phyloP scores from a whole-genome alignment of 1,140 invertebrate species.

The Homalodisca vitripennis region DNA sequence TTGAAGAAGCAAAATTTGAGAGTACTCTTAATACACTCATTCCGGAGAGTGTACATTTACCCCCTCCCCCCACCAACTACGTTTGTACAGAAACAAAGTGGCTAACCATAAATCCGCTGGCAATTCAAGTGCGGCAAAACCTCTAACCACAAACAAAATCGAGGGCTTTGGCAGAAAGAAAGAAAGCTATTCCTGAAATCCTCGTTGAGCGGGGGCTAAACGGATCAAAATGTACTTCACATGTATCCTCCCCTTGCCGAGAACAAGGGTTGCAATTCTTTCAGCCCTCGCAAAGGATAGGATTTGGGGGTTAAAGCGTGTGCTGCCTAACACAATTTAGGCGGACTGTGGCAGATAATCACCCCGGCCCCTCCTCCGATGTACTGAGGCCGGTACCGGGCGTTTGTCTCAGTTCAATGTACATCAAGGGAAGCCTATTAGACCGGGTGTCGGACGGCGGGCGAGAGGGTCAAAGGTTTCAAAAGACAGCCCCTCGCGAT shows the following conservation, averaged over 20 bases:
- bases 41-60: too few relatives aligned
- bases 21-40: too few relatives aligned
- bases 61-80: too few relatives aligned
- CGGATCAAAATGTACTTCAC: conserved; percentile 17
- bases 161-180: not conserved
- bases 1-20: too few relatives aligned
- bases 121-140: too few relatives aligned
- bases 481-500: not conserved
- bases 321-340: conserved; percentile 7
- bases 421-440: conserved; percentile 3
- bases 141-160: not conserved
- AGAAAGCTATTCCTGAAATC: conserved; percentile 21
- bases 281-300: not conserved
- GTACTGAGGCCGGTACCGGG: not conserved
- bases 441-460: not conserved
- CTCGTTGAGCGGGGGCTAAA: conserved; percentile 14
- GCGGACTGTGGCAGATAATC: not conserved
- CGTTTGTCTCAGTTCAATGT: not conserved
- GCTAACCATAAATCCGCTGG: too few relatives aligned
- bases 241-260: not conserved
- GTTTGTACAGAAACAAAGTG: too few relatives aligned
- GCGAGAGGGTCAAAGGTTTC: not conserved
- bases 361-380: not conserved
- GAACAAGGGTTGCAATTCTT: conserved; percentile 8
- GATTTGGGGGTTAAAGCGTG: not conserved